A percentile compares a stretch with the other conserved stretches of the same genome.
phyloP scores from a whole-genome alignment of 2,888 invertebrate species.

The Mythimna pallens region DNA sequence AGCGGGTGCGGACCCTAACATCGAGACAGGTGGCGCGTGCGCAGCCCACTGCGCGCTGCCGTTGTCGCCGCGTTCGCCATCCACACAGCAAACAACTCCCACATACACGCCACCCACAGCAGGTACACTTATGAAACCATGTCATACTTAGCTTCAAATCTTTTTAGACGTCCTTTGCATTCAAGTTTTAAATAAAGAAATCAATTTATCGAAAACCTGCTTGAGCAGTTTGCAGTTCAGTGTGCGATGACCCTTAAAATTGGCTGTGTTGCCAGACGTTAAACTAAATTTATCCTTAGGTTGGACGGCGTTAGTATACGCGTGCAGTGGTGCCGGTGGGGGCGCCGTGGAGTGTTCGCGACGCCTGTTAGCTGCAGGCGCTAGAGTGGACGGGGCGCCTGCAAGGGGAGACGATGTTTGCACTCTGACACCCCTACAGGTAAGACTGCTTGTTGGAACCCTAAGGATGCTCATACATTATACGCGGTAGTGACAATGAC shows the following conservation, averaged over 20 bases:
- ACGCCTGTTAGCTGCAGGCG: constrained; percentile 94
- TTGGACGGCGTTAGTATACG: constrained; percentile 97
- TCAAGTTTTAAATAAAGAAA: too few relatives aligned
- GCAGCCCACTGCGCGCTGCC: constrained; percentile 81
- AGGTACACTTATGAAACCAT: constrained; percentile 66
- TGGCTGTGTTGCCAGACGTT: not conserved
- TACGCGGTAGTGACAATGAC: too few relatives aligned
- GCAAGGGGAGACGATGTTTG: constrained; percentile 95
- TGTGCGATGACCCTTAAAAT: not conserved
- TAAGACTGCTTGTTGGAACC: constrained; percentile 68
- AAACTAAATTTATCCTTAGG: constrained; percentile 71
- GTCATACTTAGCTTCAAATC: too few relatives aligned
- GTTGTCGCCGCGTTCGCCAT: constrained; percentile 81
- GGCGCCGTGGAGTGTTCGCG: constrained; percentile 91
- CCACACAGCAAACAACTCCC: constrained; percentile 69
- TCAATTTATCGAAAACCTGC: not conserved
- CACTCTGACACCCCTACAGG: constrained; percentile 96
- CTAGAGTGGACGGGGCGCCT: constrained; percentile 96
- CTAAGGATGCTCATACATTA: too few relatives aligned
- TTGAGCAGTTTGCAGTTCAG: not conserved
- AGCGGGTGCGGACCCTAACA: constrained; percentile 95
- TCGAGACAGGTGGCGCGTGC: constrained; percentile 93
- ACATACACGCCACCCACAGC: constrained; percentile 85
- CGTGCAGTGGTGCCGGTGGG: constrained; percentile 80
- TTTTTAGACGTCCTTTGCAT: too few relatives aligned